These are phyloP conservation scores for Halichondria panicea DNA, from an alignment of 37 sponge, comb jelly and placozoan species.

Conservation along the genomic window DNA sequence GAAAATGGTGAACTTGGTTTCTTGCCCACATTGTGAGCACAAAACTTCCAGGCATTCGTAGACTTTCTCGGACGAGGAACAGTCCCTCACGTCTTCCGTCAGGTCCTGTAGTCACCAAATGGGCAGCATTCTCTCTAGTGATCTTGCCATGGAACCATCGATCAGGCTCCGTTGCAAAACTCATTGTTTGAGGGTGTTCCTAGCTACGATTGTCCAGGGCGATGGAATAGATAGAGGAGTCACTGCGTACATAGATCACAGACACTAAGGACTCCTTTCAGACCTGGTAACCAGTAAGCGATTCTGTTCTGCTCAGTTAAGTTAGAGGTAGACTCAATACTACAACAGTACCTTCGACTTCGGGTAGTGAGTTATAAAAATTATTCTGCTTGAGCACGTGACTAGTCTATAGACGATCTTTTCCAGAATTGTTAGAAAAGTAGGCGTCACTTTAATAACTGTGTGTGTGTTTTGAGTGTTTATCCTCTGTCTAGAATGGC, in stretches of 20 bases:
- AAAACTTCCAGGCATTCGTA: conserved; percentile 67
- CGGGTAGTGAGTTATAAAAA: too few species aligned
- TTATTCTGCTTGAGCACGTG: too few species aligned
- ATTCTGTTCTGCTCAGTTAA: too few species aligned
- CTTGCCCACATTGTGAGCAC: conserved; percentile 78
- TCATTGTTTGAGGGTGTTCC: conserved; percentile 42
- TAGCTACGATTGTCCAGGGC: neutral
- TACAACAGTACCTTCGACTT: too few species aligned
- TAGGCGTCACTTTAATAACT: too few species aligned
- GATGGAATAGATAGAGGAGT: neutral
- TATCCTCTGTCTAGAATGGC: too few species aligned
- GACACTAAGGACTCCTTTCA: neutral
- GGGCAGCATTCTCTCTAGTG: conserved; percentile 80
- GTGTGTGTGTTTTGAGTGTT: too few species aligned
- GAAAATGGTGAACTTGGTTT: conserved; percentile 76
- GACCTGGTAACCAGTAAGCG: neutral
- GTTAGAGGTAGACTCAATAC: too few species aligned
- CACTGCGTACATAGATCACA: neutral
- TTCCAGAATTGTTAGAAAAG: too few species aligned
- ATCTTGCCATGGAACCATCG: conserved; percentile 88
- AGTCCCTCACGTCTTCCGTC: conserved; percentile 57
- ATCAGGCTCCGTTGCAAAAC: conserved; percentile 33
- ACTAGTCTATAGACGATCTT: too few species aligned
- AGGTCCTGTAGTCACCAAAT: conserved; percentile 34
- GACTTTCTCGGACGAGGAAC: conserved; percentile 85